Evolutionary conservation across 2,797 vertebrate species (phyloP).

Genomic region (Cirrhinus mrigala): DNA sequence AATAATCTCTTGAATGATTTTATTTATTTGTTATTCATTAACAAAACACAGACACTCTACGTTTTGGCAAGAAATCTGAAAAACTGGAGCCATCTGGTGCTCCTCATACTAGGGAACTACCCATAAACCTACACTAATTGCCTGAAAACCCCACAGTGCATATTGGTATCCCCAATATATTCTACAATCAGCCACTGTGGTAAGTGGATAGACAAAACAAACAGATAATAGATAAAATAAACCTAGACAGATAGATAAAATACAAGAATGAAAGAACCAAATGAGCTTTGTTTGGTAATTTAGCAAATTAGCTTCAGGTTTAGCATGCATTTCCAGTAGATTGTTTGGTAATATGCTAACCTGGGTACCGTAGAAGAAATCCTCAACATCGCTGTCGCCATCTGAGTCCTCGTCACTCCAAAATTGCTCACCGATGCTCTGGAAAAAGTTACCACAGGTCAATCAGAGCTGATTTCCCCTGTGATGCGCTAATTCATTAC

Average conservation of each 20-base stretch:
- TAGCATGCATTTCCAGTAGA: neutral
- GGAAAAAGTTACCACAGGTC: constrained; percentile 48
- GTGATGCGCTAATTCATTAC: constrained; percentile 7
- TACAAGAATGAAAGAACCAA: neutral
- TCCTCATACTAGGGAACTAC: neutral
- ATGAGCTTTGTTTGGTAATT: neutral
- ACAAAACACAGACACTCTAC: neutral
- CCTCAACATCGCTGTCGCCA: constrained; percentile 88
- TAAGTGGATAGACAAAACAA: neutral
- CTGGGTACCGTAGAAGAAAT: constrained; percentile 84
- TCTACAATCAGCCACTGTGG: neutral
- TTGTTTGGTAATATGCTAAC: constrained; percentile 67
- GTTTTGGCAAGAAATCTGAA: neutral
- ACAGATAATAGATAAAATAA: neutral
- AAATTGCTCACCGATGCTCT: constrained; percentile 87
- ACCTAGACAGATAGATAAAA: neutral
- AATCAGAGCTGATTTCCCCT: constrained; percentile 4
- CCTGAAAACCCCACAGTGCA: constrained; percentile 20
- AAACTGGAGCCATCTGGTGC: constrained; percentile 19
- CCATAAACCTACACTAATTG: constrained; percentile 14
- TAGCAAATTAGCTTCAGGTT: neutral
- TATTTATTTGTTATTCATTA: neutral
- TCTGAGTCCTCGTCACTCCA: constrained; percentile 87
- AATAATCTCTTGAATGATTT: neutral
- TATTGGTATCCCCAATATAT: neutral